Evolutionary conservation across 2,113 vertebrate species (phyloP), one percentile per base, ranked within the genome.

Genomic region (Argyrosomus japonicus): DNA sequence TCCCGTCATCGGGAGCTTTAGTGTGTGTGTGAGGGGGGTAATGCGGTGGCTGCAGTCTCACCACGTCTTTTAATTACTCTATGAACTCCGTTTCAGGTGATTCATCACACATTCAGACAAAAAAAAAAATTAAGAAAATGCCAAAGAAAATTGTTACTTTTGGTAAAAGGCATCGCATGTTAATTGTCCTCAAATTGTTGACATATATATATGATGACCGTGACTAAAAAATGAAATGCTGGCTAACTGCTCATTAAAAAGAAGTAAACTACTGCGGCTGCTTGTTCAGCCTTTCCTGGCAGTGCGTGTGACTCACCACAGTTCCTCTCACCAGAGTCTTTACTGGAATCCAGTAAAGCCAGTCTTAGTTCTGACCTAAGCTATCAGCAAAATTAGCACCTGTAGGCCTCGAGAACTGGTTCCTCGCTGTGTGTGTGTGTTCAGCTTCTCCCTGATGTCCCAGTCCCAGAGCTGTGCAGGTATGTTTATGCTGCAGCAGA

Each of bases 401-500:
- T 86, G 77, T 14, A 57, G 32, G 65, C 50, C 63, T 68, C 9
- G 9, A 67, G 51, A 83, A 67, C 71, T 57, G 64, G 58, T 69
- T 71, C 76, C 65, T 21, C 12, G 23, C 51, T 69, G 45, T 14
- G 45, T 72, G 25, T 53, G 27, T 56, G 67, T 54, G 19, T 77
- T 40, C 32, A 64, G 25, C 51, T 77, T 63, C 45, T 79, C 68
- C 74, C 74, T 67, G 57, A 69, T 72, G 72, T 25, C 54, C 67
- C 32, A 5, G 68, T 79, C 70, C 81, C 69, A 15, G 18, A 86
- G 73, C 51, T 21, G 79, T 84, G 81, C 85, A 84, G 90, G 83
- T 90, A 91, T 93, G 86, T 92, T 93, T 90, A 82, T 36, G 60
- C 58, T 77, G 64, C 81, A 62, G 65, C 63, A 85, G 80, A 92